These are phyloP conservation scores for Coregonus sp. DNA, from an alignment of 2,797 vertebrate species.

Conservation along the genomic window DNA sequence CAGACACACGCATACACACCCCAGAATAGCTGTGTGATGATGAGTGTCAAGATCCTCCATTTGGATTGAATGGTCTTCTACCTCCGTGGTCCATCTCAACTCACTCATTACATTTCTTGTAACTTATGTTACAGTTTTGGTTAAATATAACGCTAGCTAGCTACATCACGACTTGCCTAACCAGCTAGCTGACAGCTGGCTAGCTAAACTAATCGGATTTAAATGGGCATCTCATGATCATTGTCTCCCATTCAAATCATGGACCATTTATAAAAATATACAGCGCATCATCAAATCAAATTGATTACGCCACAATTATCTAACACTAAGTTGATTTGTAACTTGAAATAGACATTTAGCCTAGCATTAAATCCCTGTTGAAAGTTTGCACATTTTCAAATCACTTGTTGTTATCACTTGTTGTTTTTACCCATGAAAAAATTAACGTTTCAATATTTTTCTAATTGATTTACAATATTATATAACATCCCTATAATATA, in stretches of 20 bases:
- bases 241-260: neutral
- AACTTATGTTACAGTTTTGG: neutral
- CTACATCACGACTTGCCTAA: slow-evolving; percentile 3
- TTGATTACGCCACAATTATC: neutral
- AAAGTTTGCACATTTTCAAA: neutral
- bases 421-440: no score
- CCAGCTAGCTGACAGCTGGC: neutral
- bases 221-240: neutral
- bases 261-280: neutral
- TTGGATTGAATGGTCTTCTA: slow-evolving; percentile 15
- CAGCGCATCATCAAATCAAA: neutral
- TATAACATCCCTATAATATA: no score
- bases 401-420: neutral
- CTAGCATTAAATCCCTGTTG: neutral
- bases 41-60: slow-evolving; percentile 16
- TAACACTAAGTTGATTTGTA: neutral
- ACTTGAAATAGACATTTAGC: no score
- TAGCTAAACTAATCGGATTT: neutral
- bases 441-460: no score
- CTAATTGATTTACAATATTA: no score
- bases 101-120: neutral
- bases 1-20: neutral
- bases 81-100: slow-evolving; percentile 32
- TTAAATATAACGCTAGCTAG: neutral
- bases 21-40: slow-evolving; percentile 3